A percentile compares a stretch with the other conserved stretches of the same genome.
Conservation (phyloP, 2,888 invertebrate genomes). For the Caradrina kadenii region DNA sequence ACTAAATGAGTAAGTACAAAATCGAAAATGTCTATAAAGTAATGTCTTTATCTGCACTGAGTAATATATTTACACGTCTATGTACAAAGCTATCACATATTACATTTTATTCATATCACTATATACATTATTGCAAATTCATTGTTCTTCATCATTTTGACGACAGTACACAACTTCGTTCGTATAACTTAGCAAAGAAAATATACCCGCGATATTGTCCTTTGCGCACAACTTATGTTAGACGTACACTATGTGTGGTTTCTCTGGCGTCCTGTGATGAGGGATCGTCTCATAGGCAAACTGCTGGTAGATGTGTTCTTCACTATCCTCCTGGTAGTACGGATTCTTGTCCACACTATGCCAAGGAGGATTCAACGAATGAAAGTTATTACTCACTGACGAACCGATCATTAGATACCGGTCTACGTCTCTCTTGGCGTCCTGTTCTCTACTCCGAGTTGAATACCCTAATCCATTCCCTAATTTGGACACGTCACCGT, state of each 20-base stretch:
- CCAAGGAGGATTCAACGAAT: constrained; percentile 89
- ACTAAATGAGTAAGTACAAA: constrained; percentile 87
- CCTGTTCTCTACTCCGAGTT: constrained; percentile 86
- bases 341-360: constrained; percentile 88
- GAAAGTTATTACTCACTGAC: constrained; percentile 88
- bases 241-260: constrained; percentile 91
- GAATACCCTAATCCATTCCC: constrained; percentile 88
- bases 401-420: constrained; percentile 89
- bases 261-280: constrained; percentile 89
- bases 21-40: constrained; percentile 79
- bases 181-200: constrained; percentile 80
- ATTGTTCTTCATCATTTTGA: constrained; percentile 78
- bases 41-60: constrained; percentile 83
- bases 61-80: constrained; percentile 87
- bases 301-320: constrained; percentile 89
- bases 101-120: constrained; percentile 88
- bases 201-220: constrained; percentile 82
- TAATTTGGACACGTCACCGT: constrained; percentile 88
- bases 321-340: constrained; percentile 87
- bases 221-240: constrained; percentile 87
- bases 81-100: constrained; percentile 90
- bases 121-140: constrained; percentile 89
- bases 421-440: constrained; percentile 87
- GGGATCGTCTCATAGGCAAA: constrained; percentile 89
- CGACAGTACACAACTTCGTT: constrained; percentile 77